Evolutionary conservation across 2,888 invertebrate genomes (phyloP).

Genomic region (Drosophila anceps): DNA sequence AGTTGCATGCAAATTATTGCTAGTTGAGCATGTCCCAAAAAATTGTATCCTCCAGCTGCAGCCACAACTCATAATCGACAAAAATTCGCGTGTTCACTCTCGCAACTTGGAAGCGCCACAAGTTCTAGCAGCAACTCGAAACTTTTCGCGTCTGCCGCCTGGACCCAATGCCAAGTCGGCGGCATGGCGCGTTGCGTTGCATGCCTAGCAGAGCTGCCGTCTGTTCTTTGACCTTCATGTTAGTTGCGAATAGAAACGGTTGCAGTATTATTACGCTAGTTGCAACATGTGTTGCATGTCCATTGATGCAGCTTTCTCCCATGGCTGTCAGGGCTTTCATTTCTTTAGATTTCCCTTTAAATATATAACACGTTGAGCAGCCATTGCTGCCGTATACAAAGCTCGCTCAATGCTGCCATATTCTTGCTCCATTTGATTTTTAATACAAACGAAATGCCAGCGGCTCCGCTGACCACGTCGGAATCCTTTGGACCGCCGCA

Average conservation of each 20-base stretch:
- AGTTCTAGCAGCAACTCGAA: slow-evolving; percentile 42
- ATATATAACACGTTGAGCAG: slow-evolving; percentile 4
- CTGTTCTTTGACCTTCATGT: slow-evolving; percentile 47
- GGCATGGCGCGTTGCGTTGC: slow-evolving; percentile 40
- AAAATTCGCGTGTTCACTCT: slow-evolving; percentile 58
- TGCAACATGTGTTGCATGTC: slow-evolving; percentile 50
- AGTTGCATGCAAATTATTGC: slow-evolving; percentile 76
- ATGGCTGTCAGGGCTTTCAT: slow-evolving; percentile 24
- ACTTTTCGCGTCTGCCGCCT: slow-evolving; percentile 34
- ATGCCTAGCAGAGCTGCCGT: slow-evolving; percentile 28
- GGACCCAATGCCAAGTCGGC: slow-evolving; percentile 17
- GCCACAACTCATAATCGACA: slow-evolving; percentile 67
- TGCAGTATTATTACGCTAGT: slow-evolving; percentile 49
- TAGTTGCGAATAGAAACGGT: slow-evolving; percentile 5
- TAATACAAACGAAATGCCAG: slow-evolving; percentile 32
- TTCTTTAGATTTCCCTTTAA: slow-evolving; percentile 7
- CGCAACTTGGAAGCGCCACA: slow-evolving; percentile 34
- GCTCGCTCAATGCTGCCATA: slow-evolving; percentile 8
- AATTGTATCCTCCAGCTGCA: slow-evolving; percentile 46
- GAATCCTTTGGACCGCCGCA: slow-evolving; percentile 51
- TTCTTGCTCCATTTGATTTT: slow-evolving; percentile 30
- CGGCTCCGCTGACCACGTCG: slow-evolving; percentile 18
- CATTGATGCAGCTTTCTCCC: slow-evolving; percentile 33
- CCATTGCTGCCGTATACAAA: not conserved
- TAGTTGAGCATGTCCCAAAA: slow-evolving; percentile 63